Evolutionary conservation across 1,140 invertebrate genomes (phyloP).

Genomic region (Mya arenaria): DNA sequence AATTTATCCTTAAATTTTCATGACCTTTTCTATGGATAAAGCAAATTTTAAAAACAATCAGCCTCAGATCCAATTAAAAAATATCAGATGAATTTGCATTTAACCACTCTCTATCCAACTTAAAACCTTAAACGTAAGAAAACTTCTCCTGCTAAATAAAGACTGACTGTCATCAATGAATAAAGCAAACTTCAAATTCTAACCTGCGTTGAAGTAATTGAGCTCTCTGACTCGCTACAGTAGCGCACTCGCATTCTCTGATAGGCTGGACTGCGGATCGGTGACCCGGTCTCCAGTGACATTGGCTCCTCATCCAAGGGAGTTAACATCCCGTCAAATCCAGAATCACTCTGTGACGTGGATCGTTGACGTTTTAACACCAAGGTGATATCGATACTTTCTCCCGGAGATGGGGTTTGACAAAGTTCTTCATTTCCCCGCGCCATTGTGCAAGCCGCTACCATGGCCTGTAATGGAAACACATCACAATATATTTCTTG

Average conservation of each 20-base stretch:
- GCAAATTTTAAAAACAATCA: too few species aligned
- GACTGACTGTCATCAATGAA: too few species aligned
- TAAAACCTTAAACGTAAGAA: too few species aligned
- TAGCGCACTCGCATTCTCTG: constrained; percentile 59
- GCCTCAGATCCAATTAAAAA: too few species aligned
- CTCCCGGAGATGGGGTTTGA: constrained; percentile 69
- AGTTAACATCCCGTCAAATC: constrained; percentile 39
- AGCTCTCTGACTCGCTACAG: constrained; percentile 74
- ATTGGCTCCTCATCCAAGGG: constrained; percentile 73
- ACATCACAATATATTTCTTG: too few species aligned
- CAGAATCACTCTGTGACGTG: constrained; percentile 57
- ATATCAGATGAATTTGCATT: too few species aligned
- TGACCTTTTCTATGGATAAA: too few species aligned
- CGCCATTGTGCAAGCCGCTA: constrained; percentile 72
- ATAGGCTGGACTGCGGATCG: not conserved
- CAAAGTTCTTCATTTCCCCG: constrained; percentile 79
- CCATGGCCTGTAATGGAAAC: constrained; percentile 8
- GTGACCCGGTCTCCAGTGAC: constrained; percentile 57
- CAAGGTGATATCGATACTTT: constrained; percentile 72
- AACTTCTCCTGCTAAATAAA: too few species aligned
- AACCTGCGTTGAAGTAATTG: constrained; percentile 36
- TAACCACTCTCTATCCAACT: too few species aligned
- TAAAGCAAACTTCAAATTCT: too few species aligned
- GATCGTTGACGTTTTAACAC: constrained; percentile 73
- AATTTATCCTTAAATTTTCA: too few species aligned